Evolutionary conservation across 2,797 vertebrate species (phyloP), one percentile per base, ranked within the genome.

Genomic region (Neostethus bicornis): DNA sequence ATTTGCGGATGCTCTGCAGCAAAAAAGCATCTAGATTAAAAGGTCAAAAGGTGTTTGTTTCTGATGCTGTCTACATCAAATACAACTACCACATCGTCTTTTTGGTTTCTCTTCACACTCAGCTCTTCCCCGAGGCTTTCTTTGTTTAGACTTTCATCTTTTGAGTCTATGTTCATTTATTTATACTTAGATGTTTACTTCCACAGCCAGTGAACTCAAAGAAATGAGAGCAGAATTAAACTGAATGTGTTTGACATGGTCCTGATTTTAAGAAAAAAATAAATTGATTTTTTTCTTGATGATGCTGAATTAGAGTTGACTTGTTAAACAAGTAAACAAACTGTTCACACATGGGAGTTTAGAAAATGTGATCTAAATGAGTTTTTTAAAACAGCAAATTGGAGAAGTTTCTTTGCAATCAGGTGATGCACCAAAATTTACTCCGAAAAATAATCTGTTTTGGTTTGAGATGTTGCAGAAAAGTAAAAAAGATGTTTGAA

Each of bases 281-380:
- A 51, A 61, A 39, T 29, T 54, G 42, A 38, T 54, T n/a, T 48
- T 42, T 29, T 52, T n/a, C 21, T 78, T 45, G 23, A 1, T 44
- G 57, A 59, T 54, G 16, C 56, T 19, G 49, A 79, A 79, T 53
- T 62, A 42, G 60, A 56, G 17, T 71, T 71, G 55, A 45, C 6
- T 28, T 2, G 11, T n/a, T 14, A 45, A 57, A 31, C 43, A n/a
- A 58, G 61, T 66, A 59, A 69, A 66, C 71, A 10, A 7, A 66
- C 20, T 60, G 56, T 66, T 74, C 58, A 65, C 63, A 25, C 14
- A 1, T 17, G 55, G 7, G 46, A n/a, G 31, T 25, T 62, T 16
- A 13, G 10, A 21, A 19, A 51, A 21, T 7, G 4, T 7, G 28
- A n/a, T 7, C 28, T 28, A 28, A 28, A 28, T 3, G 3, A 24